Evolutionary conservation across 2,113 vertebrate species (phyloP), one percentile per base, ranked within the genome.

Genomic region (Colaptes auratus): DNA sequence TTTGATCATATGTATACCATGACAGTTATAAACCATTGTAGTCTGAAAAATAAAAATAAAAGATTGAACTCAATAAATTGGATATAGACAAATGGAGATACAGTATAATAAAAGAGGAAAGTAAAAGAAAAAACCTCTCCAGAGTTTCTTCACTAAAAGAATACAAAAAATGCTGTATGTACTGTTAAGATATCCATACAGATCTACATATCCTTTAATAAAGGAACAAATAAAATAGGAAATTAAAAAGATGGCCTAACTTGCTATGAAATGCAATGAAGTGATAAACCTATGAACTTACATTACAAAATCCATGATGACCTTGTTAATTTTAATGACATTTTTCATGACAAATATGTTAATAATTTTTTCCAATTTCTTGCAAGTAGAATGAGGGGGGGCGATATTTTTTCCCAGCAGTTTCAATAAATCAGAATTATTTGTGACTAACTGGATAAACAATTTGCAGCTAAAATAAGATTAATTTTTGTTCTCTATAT

Each of bases 91-190:
- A 71, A 78, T 27, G 11, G 20, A 82, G 10, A 70, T 44, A 30
- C 1, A 63, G 15, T 30, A 39, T 20, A 44, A 9, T 78, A 35
- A 92, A 77, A 77, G 31, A 44, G 27, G 86, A 92, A 86, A 46
- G 42, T 19, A 59, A 76, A 39, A 31, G 2, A 64, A 53, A 8
- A 0, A 19, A 21, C 0, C 0, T 2, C 3, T 6, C 14, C 12
- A 16, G 2, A 10, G 0, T 15, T 77, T 72, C 48, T 64, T 82
- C 31, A 44, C 23, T 55, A 20, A 39, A 86, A 46, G 10, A 59
- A 59, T 39, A 53, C 17, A 12, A 39, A 70, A 82, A n/a, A 19
- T 66, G 6, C 0, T 31, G 18, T 74, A 48, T 44, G 7, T 23
- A 53, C 4, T 50, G 6, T 24, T 65, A 11, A 72, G 17, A 30